A percentile compares a stretch with the other conserved stretches of the same genome.
Conservation (phyloP, 2,797 vertebrate genomes). For the Oryzias dopingdopingensis region DNA sequence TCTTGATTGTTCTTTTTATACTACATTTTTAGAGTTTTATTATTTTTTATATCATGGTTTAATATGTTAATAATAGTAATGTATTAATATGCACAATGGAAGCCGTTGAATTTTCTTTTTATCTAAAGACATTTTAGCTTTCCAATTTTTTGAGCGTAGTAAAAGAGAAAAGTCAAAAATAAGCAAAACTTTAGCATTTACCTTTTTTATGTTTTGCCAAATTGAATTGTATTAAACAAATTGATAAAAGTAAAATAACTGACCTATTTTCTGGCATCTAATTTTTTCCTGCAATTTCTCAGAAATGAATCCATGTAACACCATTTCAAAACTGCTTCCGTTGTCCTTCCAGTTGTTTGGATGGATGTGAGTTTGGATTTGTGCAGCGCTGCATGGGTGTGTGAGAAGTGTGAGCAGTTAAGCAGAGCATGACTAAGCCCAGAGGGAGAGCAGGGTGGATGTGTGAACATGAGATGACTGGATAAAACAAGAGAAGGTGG, state of each 20-base stretch:
- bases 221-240: too few relatives aligned
- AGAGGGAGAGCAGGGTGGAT: conserved; percentile 34
- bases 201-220: not conserved
- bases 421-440: conserved; percentile 59
- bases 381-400: conserved; percentile 42
- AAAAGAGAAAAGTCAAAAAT: not conserved
- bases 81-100: too few relatives aligned
- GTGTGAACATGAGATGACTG: conserved; percentile 49
- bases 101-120: not conserved
- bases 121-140: too few relatives aligned
- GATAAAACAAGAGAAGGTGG: conserved; percentile 49
- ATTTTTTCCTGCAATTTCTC: not conserved
- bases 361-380: conserved; percentile 35
- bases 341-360: conserved; percentile 28
- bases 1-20: too few relatives aligned
- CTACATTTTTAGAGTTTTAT: too few relatives aligned
- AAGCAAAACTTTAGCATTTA: not conserved
- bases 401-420: conserved; percentile 52
- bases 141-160: too few relatives aligned
- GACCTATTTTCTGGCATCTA: too few relatives aligned
- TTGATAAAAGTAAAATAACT: too few relatives aligned
- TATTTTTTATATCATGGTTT: too few relatives aligned
- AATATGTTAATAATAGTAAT: too few relatives aligned
- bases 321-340: conserved; percentile 4
- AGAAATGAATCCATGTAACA: not conserved